Evolutionary conservation across 2,113 vertebrate species (phyloP).

Genomic region (Gavia stellata): DNA sequence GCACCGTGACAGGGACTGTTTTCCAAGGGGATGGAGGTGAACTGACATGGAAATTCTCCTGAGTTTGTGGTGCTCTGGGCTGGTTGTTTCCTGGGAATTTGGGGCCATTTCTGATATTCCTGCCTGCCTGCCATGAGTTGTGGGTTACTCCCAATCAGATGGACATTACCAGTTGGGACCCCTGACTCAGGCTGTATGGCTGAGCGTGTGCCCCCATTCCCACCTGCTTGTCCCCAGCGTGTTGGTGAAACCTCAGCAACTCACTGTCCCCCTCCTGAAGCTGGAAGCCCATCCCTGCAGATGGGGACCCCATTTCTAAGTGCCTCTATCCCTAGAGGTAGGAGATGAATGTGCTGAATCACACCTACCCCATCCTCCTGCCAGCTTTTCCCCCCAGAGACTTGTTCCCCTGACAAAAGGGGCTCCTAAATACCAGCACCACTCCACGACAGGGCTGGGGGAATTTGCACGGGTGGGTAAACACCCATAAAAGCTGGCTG

Average conservation of each 20-base stretch:
- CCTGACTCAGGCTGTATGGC: background rate
- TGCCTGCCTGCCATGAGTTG: background rate
- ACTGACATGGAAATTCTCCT: background rate
- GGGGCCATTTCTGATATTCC: background rate
- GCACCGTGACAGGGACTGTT: background rate
- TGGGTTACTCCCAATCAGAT: fast-evolving
- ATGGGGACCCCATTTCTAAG: background rate
- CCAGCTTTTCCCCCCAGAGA: background rate
- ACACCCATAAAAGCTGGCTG: constrained; percentile 76
- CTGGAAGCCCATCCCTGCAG: background rate
- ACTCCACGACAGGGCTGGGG: constrained; percentile 68
- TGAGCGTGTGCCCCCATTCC: background rate
- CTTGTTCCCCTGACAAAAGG: constrained; percentile 65
- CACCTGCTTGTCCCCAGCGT: background rate
- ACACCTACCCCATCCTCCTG: background rate
- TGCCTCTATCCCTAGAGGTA: background rate
- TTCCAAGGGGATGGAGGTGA: background rate
- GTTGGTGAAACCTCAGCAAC: background rate
- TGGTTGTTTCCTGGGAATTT: background rate
- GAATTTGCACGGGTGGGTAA: constrained; percentile 77
- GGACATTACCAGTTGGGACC: background rate
- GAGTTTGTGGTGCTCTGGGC: background rate
- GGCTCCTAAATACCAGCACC: constrained; percentile 34
- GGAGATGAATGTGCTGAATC: background rate
- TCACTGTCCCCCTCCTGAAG: background rate